Percentiles rank a stretch among this genome's conserved stretches.
Conservation (phyloP, 37 sponge, comb jelly and placozoan genomes). For the Oopsacas minuta region DNA sequence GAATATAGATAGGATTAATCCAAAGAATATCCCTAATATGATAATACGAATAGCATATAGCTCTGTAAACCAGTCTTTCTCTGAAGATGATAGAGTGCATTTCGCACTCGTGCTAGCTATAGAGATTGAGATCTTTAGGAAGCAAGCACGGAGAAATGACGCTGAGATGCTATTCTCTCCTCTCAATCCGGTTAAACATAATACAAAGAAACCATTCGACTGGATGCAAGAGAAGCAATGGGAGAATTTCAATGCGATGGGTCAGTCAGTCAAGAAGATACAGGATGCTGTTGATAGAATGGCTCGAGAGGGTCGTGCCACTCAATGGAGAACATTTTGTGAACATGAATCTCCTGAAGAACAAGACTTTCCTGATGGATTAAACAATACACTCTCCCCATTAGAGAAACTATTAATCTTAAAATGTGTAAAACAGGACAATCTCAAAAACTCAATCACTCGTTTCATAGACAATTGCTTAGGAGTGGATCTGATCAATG, state of each 20-base stretch:
- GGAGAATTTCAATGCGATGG: constrained; percentile 1
- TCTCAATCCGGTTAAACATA: neutral
- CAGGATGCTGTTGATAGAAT: neutral
- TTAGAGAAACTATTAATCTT: neutral
- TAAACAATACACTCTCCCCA: neutral
- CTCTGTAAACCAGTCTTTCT: neutral
- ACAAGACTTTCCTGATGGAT: constrained; percentile 4
- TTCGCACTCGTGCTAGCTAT: neutral
- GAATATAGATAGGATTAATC: neutral
- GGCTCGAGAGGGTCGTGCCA: constrained; percentile 12
- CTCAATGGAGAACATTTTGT: neutral
- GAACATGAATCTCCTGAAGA: neutral
- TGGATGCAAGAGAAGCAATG: constrained; percentile 19
- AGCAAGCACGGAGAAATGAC: neutral
- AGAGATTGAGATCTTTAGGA: neutral
- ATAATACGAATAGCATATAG: neutral
- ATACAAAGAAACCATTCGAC: neutral
- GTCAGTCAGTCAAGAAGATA: constrained; percentile 5
- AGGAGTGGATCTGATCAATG: neutral
- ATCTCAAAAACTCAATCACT: neutral
- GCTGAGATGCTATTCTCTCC: neutral
- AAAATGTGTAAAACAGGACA: constrained; percentile 11
- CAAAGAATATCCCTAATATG: neutral
- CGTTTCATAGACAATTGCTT: neutral
- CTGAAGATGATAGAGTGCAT: neutral